Percentiles rank a stretch among this genome's conserved stretches.
Evolutionary conservation across 2,888 invertebrate species (phyloP).

Genomic region (Nysson spinosus): DNA sequence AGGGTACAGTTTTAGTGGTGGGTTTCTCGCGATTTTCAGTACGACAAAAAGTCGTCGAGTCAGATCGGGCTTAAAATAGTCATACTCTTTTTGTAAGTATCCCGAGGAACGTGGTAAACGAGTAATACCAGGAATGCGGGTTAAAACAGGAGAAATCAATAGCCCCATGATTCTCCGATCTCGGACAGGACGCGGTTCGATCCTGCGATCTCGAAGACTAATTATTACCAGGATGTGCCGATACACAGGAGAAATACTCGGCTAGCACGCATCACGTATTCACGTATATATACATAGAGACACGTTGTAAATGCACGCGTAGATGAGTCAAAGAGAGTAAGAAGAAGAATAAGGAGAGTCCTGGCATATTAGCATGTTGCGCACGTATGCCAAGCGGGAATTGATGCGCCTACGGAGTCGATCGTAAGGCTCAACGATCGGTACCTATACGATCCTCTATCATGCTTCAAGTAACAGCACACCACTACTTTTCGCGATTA

Average conservation of each 20-base stretch:
- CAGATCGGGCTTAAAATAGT: slow-evolving; percentile 41
- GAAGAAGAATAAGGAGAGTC: too few relatives aligned
- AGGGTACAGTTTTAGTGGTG: not conserved
- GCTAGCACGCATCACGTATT: slow-evolving; percentile 6
- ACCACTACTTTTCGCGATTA: slow-evolving; percentile 13
- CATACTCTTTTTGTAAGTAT: slow-evolving; percentile 1
- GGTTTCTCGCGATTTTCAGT: not conserved
- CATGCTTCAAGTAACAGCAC: slow-evolving; percentile 10
- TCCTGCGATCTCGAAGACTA: slow-evolving; percentile 34
- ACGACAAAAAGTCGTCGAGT: slow-evolving; percentile 24
- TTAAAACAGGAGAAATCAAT: slow-evolving; percentile 33
- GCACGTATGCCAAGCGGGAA: slow-evolving; percentile 49
- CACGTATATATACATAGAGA: slow-evolving; percentile 3
- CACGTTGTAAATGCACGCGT: not conserved
- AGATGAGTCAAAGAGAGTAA: slow-evolving; percentile 2
- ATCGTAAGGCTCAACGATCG: slow-evolving; percentile 36
- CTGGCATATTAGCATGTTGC: slow-evolving; percentile 47
- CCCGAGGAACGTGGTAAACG: slow-evolving; percentile 21
- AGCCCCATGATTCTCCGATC: slow-evolving; percentile 17
- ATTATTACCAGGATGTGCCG: slow-evolving; percentile 35
- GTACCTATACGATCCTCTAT: slow-evolving; percentile 18
- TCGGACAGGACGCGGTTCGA: slow-evolving; percentile 19
- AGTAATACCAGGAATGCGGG: slow-evolving; percentile 24
- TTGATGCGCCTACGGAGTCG: slow-evolving; percentile 39
- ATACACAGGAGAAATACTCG: slow-evolving; percentile 20